phyloP scores from a whole-genome alignment of 2,888 invertebrate species.

The Drosophila differens region DNA sequence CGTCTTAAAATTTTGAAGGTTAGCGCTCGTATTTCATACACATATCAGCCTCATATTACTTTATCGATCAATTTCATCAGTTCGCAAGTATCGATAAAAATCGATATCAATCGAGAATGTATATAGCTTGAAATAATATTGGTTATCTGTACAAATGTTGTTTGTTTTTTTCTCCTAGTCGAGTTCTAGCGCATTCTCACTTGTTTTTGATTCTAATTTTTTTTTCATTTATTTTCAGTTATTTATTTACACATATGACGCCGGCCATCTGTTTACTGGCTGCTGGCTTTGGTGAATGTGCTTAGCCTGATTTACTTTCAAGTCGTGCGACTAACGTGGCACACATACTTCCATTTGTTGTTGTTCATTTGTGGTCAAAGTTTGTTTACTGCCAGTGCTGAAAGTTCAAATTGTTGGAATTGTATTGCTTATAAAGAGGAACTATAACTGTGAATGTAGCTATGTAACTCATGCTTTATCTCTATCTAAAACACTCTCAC shows the following conservation, averaged over 20 bases:
- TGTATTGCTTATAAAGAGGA: slow-evolving; percentile 29
- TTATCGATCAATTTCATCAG: no score
- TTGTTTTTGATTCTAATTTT: background rate
- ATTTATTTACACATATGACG: slow-evolving; percentile 3
- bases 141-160: no score
- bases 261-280: slow-evolving; percentile 2
- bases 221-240: background rate
- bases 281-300: slow-evolving; percentile 11
- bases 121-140: no score
- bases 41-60: background rate
- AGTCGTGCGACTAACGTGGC: slow-evolving; percentile 12
- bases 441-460: slow-evolving; percentile 35
- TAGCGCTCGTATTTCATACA: background rate
- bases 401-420: slow-evolving; percentile 53
- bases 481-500: background rate
- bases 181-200: background rate
- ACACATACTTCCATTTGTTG: slow-evolving; percentile 35
- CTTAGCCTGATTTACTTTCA: slow-evolving; percentile 63
- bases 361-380: slow-evolving; percentile 56
- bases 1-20: background rate
- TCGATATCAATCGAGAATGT: background rate
- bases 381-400: slow-evolving; percentile 38
- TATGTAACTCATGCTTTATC: slow-evolving; percentile 14
- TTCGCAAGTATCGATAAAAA: background rate
- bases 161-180: background rate